Conservation (phyloP, 1,140 invertebrate genomes). For the Hestina assimilis region DNA sequence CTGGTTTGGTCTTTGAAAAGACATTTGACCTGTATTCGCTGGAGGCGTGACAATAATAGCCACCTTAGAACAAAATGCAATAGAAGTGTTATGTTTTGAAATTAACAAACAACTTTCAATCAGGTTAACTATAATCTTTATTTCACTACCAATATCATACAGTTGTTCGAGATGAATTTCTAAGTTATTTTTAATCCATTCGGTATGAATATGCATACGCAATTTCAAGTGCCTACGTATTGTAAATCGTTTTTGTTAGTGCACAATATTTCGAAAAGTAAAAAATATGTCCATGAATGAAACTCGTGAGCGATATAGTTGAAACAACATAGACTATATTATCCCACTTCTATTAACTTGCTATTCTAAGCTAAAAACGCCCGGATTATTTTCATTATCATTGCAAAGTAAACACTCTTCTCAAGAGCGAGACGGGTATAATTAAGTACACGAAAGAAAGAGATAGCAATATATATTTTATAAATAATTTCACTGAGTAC, state of each 20-base stretch:
- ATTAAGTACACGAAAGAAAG: not conserved
- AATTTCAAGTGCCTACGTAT: too few relatives aligned
- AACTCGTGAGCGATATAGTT: not conserved
- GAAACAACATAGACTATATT: not conserved
- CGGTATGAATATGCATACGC: too few relatives aligned
- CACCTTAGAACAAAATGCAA: not conserved
- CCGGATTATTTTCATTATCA: conserved; percentile 15
- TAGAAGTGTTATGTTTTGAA: not conserved
- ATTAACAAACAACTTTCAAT: not conserved
- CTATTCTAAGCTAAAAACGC: not conserved
- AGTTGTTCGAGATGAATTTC: too few relatives aligned
- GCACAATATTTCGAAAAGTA: too few relatives aligned
- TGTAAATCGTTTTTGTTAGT: too few relatives aligned
- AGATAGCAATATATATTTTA: not conserved
- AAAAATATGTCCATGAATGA: too few relatives aligned
- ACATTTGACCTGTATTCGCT: conserved; percentile 1
- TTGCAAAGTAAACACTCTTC: not conserved
- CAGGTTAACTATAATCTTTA: too few relatives aligned
- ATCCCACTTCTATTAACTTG: not conserved
- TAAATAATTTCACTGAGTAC: not conserved
- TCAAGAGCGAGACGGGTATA: not conserved
- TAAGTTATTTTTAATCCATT: too few relatives aligned
- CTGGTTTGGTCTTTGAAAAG: not conserved
- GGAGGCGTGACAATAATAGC: not conserved
- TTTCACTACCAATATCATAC: too few relatives aligned